These are phyloP conservation scores for Serinus canaria DNA, from an alignment of 2,113 vertebrate genomes.

Conservation along the genomic window DNA sequence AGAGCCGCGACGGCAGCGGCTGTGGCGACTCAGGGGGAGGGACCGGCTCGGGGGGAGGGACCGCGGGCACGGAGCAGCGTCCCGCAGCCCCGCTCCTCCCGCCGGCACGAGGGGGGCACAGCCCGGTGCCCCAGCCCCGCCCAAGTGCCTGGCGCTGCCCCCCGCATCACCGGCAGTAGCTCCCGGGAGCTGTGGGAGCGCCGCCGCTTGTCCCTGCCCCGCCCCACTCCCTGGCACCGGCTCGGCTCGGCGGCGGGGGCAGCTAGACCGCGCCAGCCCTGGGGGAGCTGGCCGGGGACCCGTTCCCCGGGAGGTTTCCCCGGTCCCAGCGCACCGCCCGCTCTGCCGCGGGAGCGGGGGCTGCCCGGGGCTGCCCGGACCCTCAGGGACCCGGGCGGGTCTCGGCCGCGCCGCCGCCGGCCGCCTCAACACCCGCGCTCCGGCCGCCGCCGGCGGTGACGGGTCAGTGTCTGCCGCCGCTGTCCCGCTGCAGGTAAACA, in stretches of 20 bases:
- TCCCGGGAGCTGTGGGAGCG: background rate
- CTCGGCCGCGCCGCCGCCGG: background rate
- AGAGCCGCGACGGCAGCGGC: conserved; percentile 13
- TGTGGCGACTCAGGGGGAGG: background rate
- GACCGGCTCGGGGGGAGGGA: background rate
- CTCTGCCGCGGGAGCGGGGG: background rate
- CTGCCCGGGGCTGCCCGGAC: background rate
- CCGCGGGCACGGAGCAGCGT: background rate
- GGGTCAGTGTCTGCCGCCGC: background rate
- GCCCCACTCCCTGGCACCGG: background rate
- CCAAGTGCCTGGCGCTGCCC: background rate
- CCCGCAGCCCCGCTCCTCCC: background rate
- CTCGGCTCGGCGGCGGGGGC: background rate
- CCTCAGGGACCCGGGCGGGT: background rate
- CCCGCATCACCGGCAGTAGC: background rate
- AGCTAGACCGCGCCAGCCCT: background rate
- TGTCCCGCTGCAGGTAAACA: background rate
- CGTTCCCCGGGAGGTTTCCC: background rate
- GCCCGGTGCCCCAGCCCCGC: background rate
- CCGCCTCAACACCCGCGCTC: background rate
- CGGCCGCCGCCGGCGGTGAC: background rate
- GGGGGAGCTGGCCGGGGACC: background rate
- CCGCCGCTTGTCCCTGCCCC: background rate
- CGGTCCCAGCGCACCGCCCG: too few relatives aligned
- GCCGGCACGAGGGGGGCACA: background rate